A percentile compares a stretch with the other conserved stretches of the same genome.
These are phyloP conservation scores for Pseudomyrmex dendroicus DNA, from an alignment of 1,140 invertebrate species.

Conservation along the genomic window DNA sequence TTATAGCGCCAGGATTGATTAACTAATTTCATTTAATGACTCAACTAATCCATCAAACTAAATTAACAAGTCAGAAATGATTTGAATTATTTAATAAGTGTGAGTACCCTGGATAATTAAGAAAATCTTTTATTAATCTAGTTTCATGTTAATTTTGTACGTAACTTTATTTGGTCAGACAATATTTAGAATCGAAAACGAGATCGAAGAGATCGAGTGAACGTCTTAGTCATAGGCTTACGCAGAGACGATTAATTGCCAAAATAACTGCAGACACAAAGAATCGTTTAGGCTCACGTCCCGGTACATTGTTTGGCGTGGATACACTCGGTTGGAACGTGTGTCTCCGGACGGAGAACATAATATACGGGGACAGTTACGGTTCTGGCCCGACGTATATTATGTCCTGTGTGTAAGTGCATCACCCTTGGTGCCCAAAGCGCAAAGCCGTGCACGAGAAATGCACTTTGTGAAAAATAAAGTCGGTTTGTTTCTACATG, in stretches of 20 bases:
- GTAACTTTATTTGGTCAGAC: background rate
- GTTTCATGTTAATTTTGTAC: background rate
- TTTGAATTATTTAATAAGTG: no score
- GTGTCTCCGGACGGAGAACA: conserved; percentile 76
- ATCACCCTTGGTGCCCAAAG: conserved; percentile 16
- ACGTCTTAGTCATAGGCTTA: background rate
- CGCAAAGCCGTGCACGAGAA: conserved; percentile 35
- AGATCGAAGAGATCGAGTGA: background rate
- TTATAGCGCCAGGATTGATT: background rate
- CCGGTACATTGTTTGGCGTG: conserved; percentile 76
- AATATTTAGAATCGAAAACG: background rate
- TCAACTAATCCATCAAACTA: background rate
- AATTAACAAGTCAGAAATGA: background rate
- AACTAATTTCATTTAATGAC: background rate
- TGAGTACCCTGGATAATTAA: background rate
- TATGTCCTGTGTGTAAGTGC: conserved; percentile 76
- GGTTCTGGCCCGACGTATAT: conserved; percentile 78
- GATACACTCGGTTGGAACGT: conserved; percentile 74
- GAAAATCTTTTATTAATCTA: background rate
- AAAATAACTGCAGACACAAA: conserved; percentile 81
- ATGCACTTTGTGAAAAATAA: conserved; percentile 26
- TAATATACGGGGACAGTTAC: conserved; percentile 83
- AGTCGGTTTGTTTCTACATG: background rate
- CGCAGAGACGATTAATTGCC: conserved; percentile 78
- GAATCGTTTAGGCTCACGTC: conserved; percentile 80